Percentiles rank a stretch among this genome's conserved stretches.
phyloP scores from a whole-genome alignment of 2,797 vertebrate genomes.

The Threskiornis aethiopicus region DNA sequence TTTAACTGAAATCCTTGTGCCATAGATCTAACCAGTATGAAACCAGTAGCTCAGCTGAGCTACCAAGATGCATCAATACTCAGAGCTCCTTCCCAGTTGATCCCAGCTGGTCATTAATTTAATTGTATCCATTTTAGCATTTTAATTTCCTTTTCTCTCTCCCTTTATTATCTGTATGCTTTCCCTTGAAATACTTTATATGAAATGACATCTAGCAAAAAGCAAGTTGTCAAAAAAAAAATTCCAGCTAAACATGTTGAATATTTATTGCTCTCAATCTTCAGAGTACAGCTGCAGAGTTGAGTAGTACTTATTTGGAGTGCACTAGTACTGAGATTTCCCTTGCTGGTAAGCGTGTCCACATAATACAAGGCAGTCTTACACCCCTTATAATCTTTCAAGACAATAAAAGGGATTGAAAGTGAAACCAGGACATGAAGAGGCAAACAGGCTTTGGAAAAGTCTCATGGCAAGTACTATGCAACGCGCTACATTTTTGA shows the following conservation, averaged over 20 bases:
- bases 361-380: background rate
- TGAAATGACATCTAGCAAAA: background rate
- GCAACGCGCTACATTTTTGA: background rate
- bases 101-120: background rate
- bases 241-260: background rate
- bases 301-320: background rate
- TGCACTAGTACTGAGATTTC: background rate
- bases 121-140: background rate
- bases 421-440: background rate
- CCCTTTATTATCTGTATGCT: background rate
- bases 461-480: background rate
- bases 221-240: background rate
- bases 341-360: background rate
- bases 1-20: background rate
- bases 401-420: background rate
- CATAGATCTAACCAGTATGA: background rate
- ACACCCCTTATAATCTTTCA: background rate
- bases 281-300: background rate
- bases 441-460: background rate
- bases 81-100: background rate
- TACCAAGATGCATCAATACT: background rate
- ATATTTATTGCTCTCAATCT: constrained; percentile 12
- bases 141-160: background rate
- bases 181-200: background rate
- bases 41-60: background rate